Percentiles rank a stretch among this genome's conserved stretches.
Conservation (phyloP, 2,888 invertebrate species). For the Blastobasis lacticolella region DNA sequence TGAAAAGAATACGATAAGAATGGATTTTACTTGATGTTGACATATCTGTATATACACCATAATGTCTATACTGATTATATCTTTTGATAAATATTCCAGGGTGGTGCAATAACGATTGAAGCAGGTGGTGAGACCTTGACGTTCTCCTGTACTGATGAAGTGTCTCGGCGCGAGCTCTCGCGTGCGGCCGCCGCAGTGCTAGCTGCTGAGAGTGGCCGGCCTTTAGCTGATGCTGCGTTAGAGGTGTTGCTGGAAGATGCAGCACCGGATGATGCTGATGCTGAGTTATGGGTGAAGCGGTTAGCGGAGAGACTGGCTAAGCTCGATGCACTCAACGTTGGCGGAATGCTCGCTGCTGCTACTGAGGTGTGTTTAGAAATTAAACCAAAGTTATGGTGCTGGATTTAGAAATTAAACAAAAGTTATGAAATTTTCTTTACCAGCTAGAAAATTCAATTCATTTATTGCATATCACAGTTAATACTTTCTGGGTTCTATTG, state of each 20-base stretch:
- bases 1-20: too few relatives aligned
- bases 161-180: conserved; percentile 17
- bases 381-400: too few relatives aligned
- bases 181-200: conserved; percentile 66
- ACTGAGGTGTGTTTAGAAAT: conserved; percentile 77
- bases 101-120: conserved; percentile 20
- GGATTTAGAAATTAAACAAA: not conserved
- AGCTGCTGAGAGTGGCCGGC: conserved; percentile 79
- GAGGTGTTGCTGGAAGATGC: conserved; percentile 86
- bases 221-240: conserved; percentile 82
- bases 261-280: conserved; percentile 91
- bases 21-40: too few relatives aligned
- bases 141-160: conserved; percentile 20
- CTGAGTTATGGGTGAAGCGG: conserved; percentile 78
- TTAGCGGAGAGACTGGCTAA: conserved; percentile 89
- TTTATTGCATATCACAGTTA: too few relatives aligned
- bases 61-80: too few relatives aligned
- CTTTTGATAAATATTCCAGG: conserved; percentile 11
- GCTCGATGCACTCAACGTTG: conserved; percentile 78
- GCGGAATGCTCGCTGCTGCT: conserved; percentile 81
- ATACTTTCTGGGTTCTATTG: too few relatives aligned
- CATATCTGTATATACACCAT: too few relatives aligned
- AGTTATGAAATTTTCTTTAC: too few relatives aligned
- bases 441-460: too few relatives aligned
- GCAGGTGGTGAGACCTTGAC: conserved; percentile 24